Percentiles rank a stretch among this genome's conserved stretches.
These are phyloP conservation scores for Troilus luridus DNA, from an alignment of 2,888 invertebrate species.

Conservation along the genomic window DNA sequence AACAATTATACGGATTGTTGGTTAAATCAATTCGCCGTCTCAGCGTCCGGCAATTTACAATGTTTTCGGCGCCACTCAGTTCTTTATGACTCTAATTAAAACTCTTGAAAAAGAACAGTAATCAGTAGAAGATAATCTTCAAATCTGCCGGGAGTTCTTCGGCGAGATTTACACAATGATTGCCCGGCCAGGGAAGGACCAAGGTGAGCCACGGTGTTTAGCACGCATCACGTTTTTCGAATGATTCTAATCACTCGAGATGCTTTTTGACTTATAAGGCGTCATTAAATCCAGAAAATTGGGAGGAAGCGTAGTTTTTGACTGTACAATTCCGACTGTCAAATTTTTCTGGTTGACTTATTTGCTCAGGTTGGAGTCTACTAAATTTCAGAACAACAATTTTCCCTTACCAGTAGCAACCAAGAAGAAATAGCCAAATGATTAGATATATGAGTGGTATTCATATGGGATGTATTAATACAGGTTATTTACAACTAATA, in stretches of 20 bases:
- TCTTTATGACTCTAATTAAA: background rate
- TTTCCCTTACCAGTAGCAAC: too few relatives aligned
- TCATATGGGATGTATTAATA: too few relatives aligned
- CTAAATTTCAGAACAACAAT: too few relatives aligned
- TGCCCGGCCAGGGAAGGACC: background rate
- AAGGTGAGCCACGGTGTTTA: background rate
- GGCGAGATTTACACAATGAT: slow-evolving; percentile 10
- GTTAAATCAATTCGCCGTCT: slow-evolving; percentile 7
- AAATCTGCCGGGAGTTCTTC: background rate
- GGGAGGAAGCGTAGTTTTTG: background rate
- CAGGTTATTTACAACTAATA: too few relatives aligned
- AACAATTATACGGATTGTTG: background rate
- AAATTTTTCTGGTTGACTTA: background rate
- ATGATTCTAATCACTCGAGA: background rate
- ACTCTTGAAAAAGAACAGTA: background rate
- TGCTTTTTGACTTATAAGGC: background rate
- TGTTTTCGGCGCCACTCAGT: background rate
- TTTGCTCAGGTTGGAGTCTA: background rate
- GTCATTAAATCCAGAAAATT: background rate
- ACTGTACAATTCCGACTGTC: background rate
- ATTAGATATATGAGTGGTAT: too few relatives aligned
- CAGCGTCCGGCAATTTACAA: slow-evolving; percentile 24
- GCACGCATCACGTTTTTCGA: background rate
- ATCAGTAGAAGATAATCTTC: slow-evolving; percentile 12
- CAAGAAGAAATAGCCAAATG: too few relatives aligned